Percentiles rank a stretch among this genome's conserved stretches.
phyloP scores from a whole-genome alignment of 1,140 invertebrate genomes.

The Drosophila biarmipes region DNA sequence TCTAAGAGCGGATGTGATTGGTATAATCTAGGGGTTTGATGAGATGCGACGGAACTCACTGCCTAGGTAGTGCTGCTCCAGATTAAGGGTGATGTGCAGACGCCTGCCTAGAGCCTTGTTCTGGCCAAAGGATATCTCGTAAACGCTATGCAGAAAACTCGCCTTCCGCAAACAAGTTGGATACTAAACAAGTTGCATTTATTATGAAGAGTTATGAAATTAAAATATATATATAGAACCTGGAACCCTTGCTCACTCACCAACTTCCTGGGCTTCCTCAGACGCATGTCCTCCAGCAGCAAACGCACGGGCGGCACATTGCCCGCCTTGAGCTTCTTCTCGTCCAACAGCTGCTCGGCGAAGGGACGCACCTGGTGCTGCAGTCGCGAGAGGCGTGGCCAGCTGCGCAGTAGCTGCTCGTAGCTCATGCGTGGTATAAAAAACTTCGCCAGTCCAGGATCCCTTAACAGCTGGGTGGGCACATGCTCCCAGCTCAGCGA shows the following conservation, averaged over 20 bases:
- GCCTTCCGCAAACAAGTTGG: not conserved
- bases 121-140: conserved; percentile 62
- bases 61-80: conserved; percentile 61
- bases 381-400: conserved; percentile 29
- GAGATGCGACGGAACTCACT: conserved; percentile 45
- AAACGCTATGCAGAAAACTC: conserved; percentile 46
- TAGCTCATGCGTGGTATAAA: conserved; percentile 63
- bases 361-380: conserved; percentile 4
- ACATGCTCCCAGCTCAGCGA: conserved; percentile 57
- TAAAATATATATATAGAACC: not conserved
- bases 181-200: not conserved
- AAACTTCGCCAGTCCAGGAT: conserved; percentile 25
- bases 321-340: conserved; percentile 41
- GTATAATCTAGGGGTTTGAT: too few species aligned
- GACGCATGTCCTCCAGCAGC: conserved; percentile 45
- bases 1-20: conserved; percentile 19
- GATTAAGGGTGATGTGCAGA: conserved; percentile 70
- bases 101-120: conserved; percentile 63
- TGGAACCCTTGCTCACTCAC: conserved; percentile 10
- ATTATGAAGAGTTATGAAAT: not conserved
- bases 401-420: conserved; percentile 58
- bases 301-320: conserved; percentile 63
- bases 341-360: conserved; percentile 33
- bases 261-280: conserved; percentile 9
- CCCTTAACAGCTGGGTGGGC: conserved; percentile 42